Base-by-base conservation (phyloP, 2,888 invertebrate genomes). In the Keiferia lycopersicella region DNA sequence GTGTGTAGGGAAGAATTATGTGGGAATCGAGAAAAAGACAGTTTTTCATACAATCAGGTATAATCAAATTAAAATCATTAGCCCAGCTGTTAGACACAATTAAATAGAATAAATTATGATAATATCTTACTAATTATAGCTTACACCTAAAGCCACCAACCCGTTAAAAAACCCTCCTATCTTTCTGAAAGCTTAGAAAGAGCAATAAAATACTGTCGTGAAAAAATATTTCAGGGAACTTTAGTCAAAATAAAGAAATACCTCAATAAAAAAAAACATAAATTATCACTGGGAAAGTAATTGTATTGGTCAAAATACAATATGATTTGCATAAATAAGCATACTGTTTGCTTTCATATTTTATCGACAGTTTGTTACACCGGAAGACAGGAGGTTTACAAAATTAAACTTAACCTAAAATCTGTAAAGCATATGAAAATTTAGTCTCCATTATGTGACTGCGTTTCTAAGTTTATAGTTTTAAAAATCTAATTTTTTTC, bases 1-100 rank as follows among this genome's bases (percentile, higher is more conserved):
- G 18, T 48, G 60, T 63, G 79, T 78, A 84, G 86, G 86, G 86
- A 87, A 87, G 86, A 86, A 84, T 78, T 79, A 79, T 80, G 78
- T 83, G 82, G 87, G 82, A 80, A 66, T 62, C 64, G 63, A 72
- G 61, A 83, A 73, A 83, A 74, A 78, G 73, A 66, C 67, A 64
- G 62, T 53, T 34, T 74, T 78, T 67, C 72, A 77, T 82, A 81
- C 67, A 78, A 82, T 56, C 81, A 78, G 80, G 66, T 79, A 81
- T 83, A 84, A 81, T 87, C 75, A 73, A 79, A 79, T 87, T 75
- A 73, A 79, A 79, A 72, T 78, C 74, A 76, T 74, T 80, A 74
- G 75, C 71, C 71, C 74, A 79, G 64, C 65, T 65, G 72, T 71
- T 73, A 69, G 71, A 67, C 66, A 70, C 63, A 67, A 59, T 22